phyloP scores from a whole-genome alignment of 2,797 vertebrate species.

The Myotis myotis region DNA sequence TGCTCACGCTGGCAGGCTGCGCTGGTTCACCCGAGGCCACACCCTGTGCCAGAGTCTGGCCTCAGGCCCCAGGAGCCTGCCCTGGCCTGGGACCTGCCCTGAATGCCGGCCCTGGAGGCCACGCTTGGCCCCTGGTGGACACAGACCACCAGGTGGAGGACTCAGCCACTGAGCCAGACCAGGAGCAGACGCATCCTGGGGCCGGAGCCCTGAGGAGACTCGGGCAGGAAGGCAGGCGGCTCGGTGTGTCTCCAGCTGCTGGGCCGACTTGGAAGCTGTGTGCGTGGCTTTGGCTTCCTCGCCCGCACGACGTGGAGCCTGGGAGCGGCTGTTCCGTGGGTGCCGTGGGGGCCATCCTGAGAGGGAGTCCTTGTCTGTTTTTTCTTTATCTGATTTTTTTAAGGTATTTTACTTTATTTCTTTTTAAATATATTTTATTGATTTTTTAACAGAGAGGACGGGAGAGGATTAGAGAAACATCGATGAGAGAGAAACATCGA shows the following conservation, averaged over 20 bases:
- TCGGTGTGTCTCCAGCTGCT: neutral
- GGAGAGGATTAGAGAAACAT: no score
- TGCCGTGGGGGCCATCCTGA: neutral
- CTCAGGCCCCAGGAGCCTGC: neutral
- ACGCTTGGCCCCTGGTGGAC: neutral
- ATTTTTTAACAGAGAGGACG: no score
- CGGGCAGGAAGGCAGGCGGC: neutral
- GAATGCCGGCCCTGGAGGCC: neutral
- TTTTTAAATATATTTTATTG: no score
- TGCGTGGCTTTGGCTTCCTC: neutral
- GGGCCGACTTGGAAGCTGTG: neutral
- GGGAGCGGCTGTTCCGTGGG: neutral
- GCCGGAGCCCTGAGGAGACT: neutral
- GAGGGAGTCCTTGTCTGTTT: neutral
- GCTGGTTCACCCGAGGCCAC: neutral
- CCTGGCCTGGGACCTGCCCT: neutral
- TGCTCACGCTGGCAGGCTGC: rapidly evolving
- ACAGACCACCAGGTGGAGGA: neutral
- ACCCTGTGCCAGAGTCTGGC: rapidly evolving
- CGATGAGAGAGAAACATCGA: no score
- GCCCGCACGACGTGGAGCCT: no score
- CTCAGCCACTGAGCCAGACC: neutral
- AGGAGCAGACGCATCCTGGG: neutral
- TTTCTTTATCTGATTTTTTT: no score
- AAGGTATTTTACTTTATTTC: no score